A percentile compares a stretch with the other conserved stretches of the same genome.
phyloP scores from a whole-genome alignment of 2,797 vertebrate genomes.

The Premnoplex brunnescens region DNA sequence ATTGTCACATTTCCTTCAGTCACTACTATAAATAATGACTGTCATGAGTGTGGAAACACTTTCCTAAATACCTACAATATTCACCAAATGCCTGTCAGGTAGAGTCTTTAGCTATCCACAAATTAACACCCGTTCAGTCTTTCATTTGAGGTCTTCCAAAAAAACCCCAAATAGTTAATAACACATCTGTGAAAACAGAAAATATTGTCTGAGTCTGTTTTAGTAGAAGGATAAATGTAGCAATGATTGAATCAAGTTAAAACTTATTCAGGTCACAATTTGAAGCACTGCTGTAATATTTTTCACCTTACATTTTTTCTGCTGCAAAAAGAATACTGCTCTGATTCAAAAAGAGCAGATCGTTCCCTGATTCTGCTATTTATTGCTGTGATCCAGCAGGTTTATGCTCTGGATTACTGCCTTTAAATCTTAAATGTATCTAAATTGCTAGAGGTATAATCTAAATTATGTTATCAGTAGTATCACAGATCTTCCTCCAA shows the following conservation, averaged over 20 bases:
- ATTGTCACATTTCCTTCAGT: neutral
- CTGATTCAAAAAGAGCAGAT: neutral
- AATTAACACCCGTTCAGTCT: neutral
- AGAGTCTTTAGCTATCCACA: neutral
- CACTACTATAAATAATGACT: neutral
- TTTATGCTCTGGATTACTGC: neutral
- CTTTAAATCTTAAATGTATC: neutral
- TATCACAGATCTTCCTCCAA: neutral
- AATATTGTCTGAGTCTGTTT: neutral
- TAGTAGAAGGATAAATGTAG: neutral
- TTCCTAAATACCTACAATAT: neutral
- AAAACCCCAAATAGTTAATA: fast-evolving
- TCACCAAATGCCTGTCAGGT: neutral
- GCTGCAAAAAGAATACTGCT: neutral
- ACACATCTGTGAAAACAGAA: neutral
- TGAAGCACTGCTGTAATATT: neutral
- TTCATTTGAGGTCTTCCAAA: neutral
- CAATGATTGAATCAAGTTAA: neutral
- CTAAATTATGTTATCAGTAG: neutral
- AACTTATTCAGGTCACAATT: neutral
- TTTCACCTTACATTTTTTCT: neutral
- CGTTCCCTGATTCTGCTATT: neutral
- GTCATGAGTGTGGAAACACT: neutral
- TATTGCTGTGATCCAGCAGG: neutral
- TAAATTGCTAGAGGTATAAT: neutral